phyloP scores from a whole-genome alignment of 92 coral and sea anemone genomes.

The Paramuricea clavata region DNA sequence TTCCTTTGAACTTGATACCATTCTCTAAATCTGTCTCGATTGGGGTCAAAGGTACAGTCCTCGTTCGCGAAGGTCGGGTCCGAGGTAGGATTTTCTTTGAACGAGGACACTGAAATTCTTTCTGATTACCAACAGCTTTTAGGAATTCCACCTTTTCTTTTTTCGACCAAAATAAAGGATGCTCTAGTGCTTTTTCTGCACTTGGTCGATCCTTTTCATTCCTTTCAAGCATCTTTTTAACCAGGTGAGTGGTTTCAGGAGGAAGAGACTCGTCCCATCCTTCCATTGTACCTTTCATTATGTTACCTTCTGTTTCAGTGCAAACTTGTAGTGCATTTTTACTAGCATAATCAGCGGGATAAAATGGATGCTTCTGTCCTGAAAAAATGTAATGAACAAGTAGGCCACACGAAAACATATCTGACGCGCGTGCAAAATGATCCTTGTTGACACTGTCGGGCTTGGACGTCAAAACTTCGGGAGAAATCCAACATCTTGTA shows the following conservation, averaged over 20 bases:
- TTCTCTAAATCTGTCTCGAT: no score
- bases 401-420: conserved; percentile 69
- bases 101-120: conserved; percentile 55
- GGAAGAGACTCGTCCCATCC: conserved; percentile 11
- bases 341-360: conserved; percentile 10
- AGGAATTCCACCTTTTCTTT: conserved; percentile 51
- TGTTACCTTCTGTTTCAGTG: conserved; percentile 61
- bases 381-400: conserved; percentile 59
- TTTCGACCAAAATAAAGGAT: conserved; percentile 69
- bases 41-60: neutral
- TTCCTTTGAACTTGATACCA: neutral
- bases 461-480: no score
- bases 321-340: neutral
- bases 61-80: no score
- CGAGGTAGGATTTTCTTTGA: no score
- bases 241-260: conserved; percentile 48
- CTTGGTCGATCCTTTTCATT: conserved; percentile 46
- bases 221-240: conserved; percentile 43
- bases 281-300: conserved; percentile 19
- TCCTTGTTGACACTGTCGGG: neutral
- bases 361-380: conserved; percentile 60
- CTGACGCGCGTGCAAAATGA: conserved; percentile 42
- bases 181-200: conserved; percentile 42
- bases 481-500: conserved; percentile 72
- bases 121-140: conserved; percentile 61